These are phyloP conservation scores for Catostylus mosaicus DNA, from an alignment of 30 jellyfish, hydroid and myxozoan genomes.

Conservation along the genomic window DNA sequence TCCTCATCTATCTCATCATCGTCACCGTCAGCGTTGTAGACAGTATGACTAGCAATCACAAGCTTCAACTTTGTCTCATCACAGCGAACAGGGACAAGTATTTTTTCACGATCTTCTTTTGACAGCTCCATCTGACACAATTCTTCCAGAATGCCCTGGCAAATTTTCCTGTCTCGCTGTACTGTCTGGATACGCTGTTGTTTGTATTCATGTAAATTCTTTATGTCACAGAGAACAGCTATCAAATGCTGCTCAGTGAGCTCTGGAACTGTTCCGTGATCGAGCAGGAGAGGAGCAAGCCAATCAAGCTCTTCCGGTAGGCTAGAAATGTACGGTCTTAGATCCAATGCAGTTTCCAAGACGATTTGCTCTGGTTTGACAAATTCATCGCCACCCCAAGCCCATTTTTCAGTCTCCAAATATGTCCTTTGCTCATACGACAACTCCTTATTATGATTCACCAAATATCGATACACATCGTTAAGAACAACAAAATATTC, in stretches of 20 bases:
- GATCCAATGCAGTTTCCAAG: slow-evolving; percentile 8
- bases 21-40: background rate
- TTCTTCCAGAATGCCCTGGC: background rate
- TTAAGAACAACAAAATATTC: slow-evolving; percentile 21
- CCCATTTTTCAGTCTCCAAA: slow-evolving; percentile 4
- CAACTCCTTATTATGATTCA: background rate
- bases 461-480: slow-evolving; percentile 1
- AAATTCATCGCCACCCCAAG: slow-evolving; percentile 48
- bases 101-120: background rate
- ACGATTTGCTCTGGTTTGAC: slow-evolving; percentile 8
- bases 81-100: slow-evolving; percentile 30
- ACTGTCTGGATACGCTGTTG: background rate
- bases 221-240: background rate
- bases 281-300: background rate
- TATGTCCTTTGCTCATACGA: background rate
- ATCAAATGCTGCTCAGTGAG: background rate
- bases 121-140: slow-evolving; percentile 15
- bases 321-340: slow-evolving; percentile 22
- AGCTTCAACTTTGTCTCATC: background rate
- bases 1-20: slow-evolving; percentile 1
- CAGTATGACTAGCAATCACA: slow-evolving; percentile 2
- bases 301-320: slow-evolving; percentile 16
- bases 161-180: slow-evolving; percentile 2
- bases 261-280: background rate
- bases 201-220: background rate